Evolutionary conservation across 2,113 vertebrate species (phyloP).

Genomic region (Pycnonotus jocosus): DNA sequence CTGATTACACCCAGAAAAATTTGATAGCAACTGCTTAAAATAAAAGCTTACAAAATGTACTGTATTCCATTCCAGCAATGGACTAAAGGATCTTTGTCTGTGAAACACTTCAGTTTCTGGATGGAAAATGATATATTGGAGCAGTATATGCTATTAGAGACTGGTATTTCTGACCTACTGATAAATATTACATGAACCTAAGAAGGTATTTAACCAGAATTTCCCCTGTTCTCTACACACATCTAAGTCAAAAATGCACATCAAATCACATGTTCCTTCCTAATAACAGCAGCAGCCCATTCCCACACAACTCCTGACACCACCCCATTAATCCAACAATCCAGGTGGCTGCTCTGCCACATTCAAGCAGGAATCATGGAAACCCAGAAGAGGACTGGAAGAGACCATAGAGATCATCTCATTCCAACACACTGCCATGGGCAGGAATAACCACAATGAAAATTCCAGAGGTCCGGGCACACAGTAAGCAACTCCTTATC

Average conservation of each 20-base stretch:
- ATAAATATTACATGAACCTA: neutral
- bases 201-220: neutral
- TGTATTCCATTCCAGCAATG: neutral
- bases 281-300: neutral
- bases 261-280: accelerated
- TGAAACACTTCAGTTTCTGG: neutral
- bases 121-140: neutral
- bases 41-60: neutral
- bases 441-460: neutral
- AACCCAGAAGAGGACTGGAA: neutral
- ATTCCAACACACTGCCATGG: neutral
- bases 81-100: neutral
- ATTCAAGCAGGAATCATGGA: neutral
- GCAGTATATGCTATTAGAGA: neutral
- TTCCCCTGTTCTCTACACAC: neutral
- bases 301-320: neutral
- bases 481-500: neutral
- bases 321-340: neutral
- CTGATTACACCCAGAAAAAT: neutral
- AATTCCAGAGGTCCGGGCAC: neutral
- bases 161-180: neutral
- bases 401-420: neutral
- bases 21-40: neutral
- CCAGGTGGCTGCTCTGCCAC: neutral
- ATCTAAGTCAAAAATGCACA: accelerated